These are phyloP conservation scores for Euphydryas editha DNA, from an alignment of 2,888 invertebrate genomes.

Conservation along the genomic window DNA sequence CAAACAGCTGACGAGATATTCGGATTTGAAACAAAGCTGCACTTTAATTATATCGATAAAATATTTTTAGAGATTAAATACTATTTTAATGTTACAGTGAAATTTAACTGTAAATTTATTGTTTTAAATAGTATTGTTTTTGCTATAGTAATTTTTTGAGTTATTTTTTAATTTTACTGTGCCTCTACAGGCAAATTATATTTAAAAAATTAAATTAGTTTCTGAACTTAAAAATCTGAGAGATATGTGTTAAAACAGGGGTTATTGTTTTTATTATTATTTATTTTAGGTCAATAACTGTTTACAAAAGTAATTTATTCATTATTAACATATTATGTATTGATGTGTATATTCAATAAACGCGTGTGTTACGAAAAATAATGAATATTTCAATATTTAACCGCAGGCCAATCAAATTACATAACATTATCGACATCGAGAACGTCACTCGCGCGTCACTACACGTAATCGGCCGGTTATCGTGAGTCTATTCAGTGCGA, in stretches of 20 bases:
- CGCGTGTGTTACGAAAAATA: conserved; percentile 19
- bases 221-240: no score
- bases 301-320: background rate
- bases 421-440: conserved; percentile 52
- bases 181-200: no score
- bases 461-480: conserved; percentile 65
- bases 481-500: conserved; percentile 41
- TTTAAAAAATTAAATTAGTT: no score
- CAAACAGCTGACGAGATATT: conserved; percentile 25
- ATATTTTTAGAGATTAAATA: background rate
- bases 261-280: no score
- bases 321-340: background rate
- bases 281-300: no score
- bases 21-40: conserved; percentile 11
- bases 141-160: no score
- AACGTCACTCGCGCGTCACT: conserved; percentile 55
- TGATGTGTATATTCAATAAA: background rate
- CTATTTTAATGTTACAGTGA: background rate
- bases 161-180: no score
- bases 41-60: conserved; percentile 23
- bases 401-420: conserved; percentile 38
- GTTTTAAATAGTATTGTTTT: background rate
- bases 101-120: background rate
- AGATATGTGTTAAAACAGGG: no score
- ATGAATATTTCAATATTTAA: conserved; percentile 27